Evolutionary conservation across 2,113 vertebrate genomes (phyloP).

Genomic region (Balaeniceps rex): DNA sequence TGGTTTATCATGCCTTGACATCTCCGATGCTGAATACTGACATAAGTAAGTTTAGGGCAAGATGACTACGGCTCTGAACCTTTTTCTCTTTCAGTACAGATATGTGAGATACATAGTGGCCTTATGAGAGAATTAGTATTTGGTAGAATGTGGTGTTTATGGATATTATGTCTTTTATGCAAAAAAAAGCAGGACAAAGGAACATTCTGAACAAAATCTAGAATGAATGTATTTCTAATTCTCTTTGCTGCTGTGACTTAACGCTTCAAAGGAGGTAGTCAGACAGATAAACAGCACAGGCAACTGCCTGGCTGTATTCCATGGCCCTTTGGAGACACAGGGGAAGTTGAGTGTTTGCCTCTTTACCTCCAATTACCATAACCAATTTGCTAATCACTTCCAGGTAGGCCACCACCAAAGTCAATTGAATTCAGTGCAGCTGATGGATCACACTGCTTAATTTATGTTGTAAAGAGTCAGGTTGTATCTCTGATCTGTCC

Average conservation of each 20-base stretch:
- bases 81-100: background rate
- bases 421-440: background rate
- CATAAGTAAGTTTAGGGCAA: background rate
- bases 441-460: background rate
- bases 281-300: background rate
- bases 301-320: background rate
- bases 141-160: background rate
- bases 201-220: background rate
- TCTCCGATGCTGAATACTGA: background rate
- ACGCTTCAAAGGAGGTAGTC: background rate
- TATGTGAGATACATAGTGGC: background rate
- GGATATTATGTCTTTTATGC: background rate
- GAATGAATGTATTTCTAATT: background rate
- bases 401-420: background rate
- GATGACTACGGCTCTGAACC: background rate
- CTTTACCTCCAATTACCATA: background rate
- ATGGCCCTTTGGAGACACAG: background rate
- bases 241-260: background rate
- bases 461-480: background rate
- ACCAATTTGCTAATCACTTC: constrained; percentile 10
- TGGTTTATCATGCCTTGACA: background rate
- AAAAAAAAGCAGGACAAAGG: background rate
- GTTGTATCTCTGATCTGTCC: background rate
- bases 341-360: background rate
- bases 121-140: background rate